Evolutionary conservation across 1,140 invertebrate genomes (phyloP).

Genomic region (Heliothis virescens): DNA sequence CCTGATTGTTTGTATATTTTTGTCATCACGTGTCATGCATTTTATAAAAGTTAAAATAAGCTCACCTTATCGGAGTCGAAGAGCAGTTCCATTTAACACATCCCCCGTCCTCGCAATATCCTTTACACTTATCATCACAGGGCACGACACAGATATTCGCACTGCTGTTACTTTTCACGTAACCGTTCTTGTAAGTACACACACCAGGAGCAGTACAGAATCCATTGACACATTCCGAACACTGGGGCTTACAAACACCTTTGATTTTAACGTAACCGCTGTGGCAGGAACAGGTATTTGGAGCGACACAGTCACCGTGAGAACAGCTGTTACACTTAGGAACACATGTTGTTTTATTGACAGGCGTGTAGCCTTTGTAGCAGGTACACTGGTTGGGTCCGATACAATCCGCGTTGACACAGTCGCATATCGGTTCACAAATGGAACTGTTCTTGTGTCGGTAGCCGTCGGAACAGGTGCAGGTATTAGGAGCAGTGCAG

Average conservation of each 20-base stretch:
- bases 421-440: constrained; percentile 62
- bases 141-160: constrained; percentile 53
- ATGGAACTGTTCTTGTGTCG: constrained; percentile 14
- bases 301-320: constrained; percentile 34
- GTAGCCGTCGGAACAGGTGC: constrained; percentile 77
- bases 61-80: constrained; percentile 5
- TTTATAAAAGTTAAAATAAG: neutral
- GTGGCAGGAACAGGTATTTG: constrained; percentile 66
- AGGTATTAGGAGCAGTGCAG: constrained; percentile 84
- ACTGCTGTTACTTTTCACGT: constrained; percentile 66
- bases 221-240: constrained; percentile 85
- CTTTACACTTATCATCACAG: constrained; percentile 55
- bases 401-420: constrained; percentile 77
- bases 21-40: too few relatives aligned
- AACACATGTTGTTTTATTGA: constrained; percentile 67
- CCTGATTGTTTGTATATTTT: too few relatives aligned
- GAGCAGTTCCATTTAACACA: constrained; percentile 44
- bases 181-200: constrained; percentile 87
- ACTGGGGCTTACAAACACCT: constrained; percentile 82
- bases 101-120: constrained; percentile 46
- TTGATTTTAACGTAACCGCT: constrained; percentile 74
- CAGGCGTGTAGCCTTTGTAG: constrained; percentile 70
- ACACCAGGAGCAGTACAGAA: constrained; percentile 81
- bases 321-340: constrained; percentile 31
- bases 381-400: constrained; percentile 87